These are phyloP conservation scores for Lithophane socia DNA, from an alignment of 2,888 invertebrate genomes.

Conservation along the genomic window DNA sequence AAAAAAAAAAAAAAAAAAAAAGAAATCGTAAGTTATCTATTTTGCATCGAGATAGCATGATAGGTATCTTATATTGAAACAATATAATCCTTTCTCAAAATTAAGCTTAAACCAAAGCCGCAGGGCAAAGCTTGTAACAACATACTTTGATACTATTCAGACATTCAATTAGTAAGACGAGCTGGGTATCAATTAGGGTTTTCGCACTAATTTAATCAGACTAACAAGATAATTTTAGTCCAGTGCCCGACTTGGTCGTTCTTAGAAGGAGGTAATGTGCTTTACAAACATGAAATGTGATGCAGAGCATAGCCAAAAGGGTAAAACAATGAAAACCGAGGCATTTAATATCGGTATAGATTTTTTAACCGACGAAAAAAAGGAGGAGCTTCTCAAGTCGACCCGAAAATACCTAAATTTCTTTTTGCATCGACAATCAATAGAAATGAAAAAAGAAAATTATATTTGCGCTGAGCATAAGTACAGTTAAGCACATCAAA, in stretches of 20 bases:
- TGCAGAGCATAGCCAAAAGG: too few species aligned
- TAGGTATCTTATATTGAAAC: background rate
- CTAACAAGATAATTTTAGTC: conserved; percentile 9
- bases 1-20: too few species aligned
- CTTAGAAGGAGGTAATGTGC: background rate
- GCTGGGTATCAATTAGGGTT: conserved; percentile 37
- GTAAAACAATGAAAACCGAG: too few species aligned
- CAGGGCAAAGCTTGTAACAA: conserved; percentile 23
- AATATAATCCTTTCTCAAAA: background rate
- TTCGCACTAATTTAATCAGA: conserved; percentile 36
- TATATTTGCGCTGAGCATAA: background rate
- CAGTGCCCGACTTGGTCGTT: background rate
- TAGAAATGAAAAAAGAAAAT: background rate
- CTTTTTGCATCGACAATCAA: too few species aligned
- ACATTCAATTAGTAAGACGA: conserved; percentile 50
- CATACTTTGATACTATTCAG: conserved; percentile 28
- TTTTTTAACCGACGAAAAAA: too few species aligned
- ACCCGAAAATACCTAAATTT: too few species aligned
- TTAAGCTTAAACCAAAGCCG: background rate
- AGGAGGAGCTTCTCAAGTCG: too few species aligned
- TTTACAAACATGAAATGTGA: background rate
- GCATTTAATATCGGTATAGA: too few species aligned
- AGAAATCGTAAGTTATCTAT: too few species aligned
- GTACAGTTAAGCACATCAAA: conserved; percentile 35
- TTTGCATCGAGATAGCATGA: background rate